Evolutionary conservation across 2,113 vertebrate species (phyloP), one percentile per base, ranked within the genome.

Genomic region (Colistium nudipinnis): DNA sequence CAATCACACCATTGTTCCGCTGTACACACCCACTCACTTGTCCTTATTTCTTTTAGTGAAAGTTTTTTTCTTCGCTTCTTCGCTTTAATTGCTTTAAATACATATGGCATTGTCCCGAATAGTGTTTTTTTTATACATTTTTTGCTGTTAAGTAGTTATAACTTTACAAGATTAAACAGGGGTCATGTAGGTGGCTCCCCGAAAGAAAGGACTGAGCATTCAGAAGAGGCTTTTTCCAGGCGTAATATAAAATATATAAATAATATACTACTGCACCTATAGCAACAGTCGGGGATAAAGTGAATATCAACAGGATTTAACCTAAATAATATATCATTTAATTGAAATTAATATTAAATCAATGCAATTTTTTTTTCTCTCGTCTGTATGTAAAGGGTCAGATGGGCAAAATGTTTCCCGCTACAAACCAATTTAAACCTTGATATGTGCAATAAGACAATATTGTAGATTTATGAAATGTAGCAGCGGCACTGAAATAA

Each of bases 381-480:
- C 11, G 14, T 17, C 13, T 31, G 13, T n/a, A 24, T 4, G 60
- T 27, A 19, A 33, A 9, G 9, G 31, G 51, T 10, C 16, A 47
- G 11, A 3, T 0, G 22, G 27, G 6, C 19, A 25, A 65, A 61
- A 51, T 33, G 39, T 10, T 55, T 12, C 54, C 0, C 3, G 13
- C 19, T 39, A n/a, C 39, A 33, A 20, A 27, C 4, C n/a, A 47
- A 64, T 70, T 20, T 13, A 74, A 53, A 57, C 45, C 64, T n/a
- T 59, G 49, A 65, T 72, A 31, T 49, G 62, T 67, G 52, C 70
- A 54, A 53, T 31, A 47, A 73, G 27, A 30, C 24, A 24, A 65
- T 47, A 38, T 24, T 68, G 55, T 24, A 30, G 48, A 54, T 45
- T 53, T 51, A 76, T 70, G 60, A 61, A 73, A 36, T 74, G 55